Evolutionary conservation across 1,140 invertebrate species (phyloP), one percentile per base, ranked within the genome.

Genomic region (Drosophila quadrilineata): DNA sequence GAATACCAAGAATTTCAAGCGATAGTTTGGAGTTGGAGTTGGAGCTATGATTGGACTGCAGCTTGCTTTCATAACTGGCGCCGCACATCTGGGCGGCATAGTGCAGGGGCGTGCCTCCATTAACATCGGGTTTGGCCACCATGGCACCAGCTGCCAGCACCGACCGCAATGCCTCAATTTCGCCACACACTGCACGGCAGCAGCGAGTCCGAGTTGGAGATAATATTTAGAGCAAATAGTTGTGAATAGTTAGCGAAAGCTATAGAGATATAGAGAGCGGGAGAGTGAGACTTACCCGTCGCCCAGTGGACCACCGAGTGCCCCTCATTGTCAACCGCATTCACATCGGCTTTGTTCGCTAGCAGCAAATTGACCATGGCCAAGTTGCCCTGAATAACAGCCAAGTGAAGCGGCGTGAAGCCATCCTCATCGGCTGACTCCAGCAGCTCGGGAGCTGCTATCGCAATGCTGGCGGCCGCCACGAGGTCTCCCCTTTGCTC

Each of bases 281-380:
- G 12, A 8, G 6, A 21, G 31, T 66, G 85, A 92, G 71, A n/a
- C 88, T 92, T 90, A 98, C 98, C 97, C 70, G 97, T 98, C 2
- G 98, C 98, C 98, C 98, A 99, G 90, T 99, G 98, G 9, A 98
- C 94, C n/a, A 96, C 95, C 1, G 97, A 98, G 88, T 99, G 98
- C 45, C 95, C 94, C 89, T 99, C 98, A 84, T 96, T 94, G 90
- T 99, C 98, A 48, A 95, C 92, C 26, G 94, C 94, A 88, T 96
- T 95, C 35, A 99, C 93, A 82, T 98, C 95, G 6, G 97, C 97
- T 17, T 94, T 94, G 57, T 94, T 94, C 9, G 94, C 93, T 35
- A 97, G 88, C 3, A 98, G 90, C 19, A 95, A 94, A 49, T 95
- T 94, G 35, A 97, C 94, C 52, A 97, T 92, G 16, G 94, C 93